These are phyloP conservation scores for Saguinus midas DNA, from an alignment of 2,113 vertebrate species.

Conservation along the genomic window DNA sequence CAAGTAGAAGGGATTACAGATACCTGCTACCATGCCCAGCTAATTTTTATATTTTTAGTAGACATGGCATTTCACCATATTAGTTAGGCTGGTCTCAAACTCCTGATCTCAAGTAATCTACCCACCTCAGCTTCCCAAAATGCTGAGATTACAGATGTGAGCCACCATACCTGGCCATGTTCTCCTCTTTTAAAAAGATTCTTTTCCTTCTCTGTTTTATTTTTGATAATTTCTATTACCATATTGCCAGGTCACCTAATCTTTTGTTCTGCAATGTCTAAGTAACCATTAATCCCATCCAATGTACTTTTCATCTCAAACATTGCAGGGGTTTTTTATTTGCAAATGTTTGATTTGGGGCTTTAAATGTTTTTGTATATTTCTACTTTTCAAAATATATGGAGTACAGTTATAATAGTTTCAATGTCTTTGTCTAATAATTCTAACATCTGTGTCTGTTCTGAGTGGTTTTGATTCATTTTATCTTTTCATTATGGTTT, in stretches of 20 bases:
- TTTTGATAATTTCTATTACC: neutral
- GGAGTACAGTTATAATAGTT: neutral
- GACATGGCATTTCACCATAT: no score
- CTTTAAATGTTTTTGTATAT: neutral
- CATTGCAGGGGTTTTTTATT: neutral
- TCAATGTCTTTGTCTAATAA: neutral
- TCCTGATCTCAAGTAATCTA: no score
- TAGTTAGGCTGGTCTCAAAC: no score
- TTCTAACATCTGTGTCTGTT: neutral
- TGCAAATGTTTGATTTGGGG: neutral
- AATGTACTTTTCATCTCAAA: neutral
- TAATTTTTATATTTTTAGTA: no score
- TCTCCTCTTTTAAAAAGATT: neutral
- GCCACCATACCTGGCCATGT: neutral
- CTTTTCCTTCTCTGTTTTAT: neutral
- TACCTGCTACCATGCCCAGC: no score
- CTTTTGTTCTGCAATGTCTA: neutral
- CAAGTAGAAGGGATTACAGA: no score
- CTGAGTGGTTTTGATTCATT: neutral
- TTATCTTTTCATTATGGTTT: neutral
- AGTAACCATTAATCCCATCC: neutral
- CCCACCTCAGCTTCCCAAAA: no score
- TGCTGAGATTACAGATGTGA: no score
- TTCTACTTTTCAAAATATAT: neutral
- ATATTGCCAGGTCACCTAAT: neutral